phyloP scores from a whole-genome alignment of 2,797 vertebrate genomes.

The Scolopax bukidnonensis region DNA sequence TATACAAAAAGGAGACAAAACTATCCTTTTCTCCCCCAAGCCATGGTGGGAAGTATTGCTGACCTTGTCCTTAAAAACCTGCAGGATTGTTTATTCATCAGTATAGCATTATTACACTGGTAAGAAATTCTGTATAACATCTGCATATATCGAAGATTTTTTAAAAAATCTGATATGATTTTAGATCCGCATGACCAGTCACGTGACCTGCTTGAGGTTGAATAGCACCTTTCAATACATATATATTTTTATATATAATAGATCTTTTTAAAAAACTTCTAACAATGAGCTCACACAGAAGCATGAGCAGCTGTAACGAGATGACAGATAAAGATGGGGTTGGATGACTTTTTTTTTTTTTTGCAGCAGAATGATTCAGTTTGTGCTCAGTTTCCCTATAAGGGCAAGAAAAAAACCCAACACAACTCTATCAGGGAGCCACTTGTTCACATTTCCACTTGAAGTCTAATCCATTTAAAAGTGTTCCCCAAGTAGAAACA shows the following conservation, averaged over 20 bases:
- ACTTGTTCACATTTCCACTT: constrained; percentile 63
- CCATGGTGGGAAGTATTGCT: constrained; percentile 93
- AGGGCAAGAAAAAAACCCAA: constrained; percentile 76
- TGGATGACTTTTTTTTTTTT: constrained; percentile 75
- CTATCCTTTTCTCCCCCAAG: constrained; percentile 87
- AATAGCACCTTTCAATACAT: constrained; percentile 98
- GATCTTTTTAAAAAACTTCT: constrained; percentile 84
- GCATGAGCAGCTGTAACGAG: constrained; percentile 88
- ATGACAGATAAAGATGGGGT: constrained; percentile 77
- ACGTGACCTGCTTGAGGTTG: constrained; percentile 96
- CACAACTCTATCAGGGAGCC: constrained; percentile 73
- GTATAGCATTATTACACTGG: constrained; percentile 91
- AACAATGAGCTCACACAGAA: constrained; percentile 81
- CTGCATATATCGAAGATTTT: constrained; percentile 99
- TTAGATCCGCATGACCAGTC: constrained; percentile 99
- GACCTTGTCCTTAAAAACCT: constrained; percentile 97
- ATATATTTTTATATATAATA: constrained; percentile 84
- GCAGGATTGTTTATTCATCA: constrained; percentile 89
- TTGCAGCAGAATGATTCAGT: constrained; percentile 92
- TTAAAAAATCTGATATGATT: constrained; percentile 96
- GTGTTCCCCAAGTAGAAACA: constrained; percentile 65
- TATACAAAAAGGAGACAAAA: constrained; percentile 84
- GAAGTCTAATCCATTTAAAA: constrained; percentile 65
- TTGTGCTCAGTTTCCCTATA: constrained; percentile 91
- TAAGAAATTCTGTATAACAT: constrained; percentile 99